phyloP scores from a whole-genome alignment of 2,888 invertebrate genomes.

The Chelonus formosanus region DNA sequence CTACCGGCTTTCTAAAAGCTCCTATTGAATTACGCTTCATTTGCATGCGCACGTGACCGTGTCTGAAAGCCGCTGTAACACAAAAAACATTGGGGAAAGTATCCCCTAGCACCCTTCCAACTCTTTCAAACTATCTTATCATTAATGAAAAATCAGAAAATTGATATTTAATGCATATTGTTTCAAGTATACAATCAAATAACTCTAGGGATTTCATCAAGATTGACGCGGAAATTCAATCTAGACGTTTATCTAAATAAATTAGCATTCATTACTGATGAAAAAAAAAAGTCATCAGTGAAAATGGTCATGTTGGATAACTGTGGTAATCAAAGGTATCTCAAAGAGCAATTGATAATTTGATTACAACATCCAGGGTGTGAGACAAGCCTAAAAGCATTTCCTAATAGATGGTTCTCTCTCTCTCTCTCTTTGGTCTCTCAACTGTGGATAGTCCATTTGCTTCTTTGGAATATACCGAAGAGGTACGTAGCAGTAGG shows the following conservation, averaged over 20 bases:
- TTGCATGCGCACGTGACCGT: conserved; percentile 34
- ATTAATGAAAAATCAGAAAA: neutral
- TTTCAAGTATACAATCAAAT: conserved; percentile 2
- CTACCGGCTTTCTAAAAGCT: conserved; percentile 38
- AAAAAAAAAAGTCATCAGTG: conserved; percentile 17
- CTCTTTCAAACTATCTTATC: neutral
- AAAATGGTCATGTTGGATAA: conserved; percentile 27
- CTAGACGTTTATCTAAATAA: neutral
- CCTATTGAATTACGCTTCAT: conserved; percentile 41
- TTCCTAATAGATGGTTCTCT: conserved; percentile 38
- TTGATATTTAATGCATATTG: conserved; percentile 11
- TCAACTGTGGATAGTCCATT: conserved; percentile 19
- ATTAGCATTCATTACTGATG: neutral
- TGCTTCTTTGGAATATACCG: conserved; percentile 22
- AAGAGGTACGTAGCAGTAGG: conserved; percentile 12
- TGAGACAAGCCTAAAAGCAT: conserved; percentile 44
- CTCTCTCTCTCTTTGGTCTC: conserved; percentile 12
- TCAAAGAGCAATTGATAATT: conserved; percentile 30
- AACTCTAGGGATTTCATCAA: neutral
- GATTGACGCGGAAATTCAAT: neutral
- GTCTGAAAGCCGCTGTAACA: conserved; percentile 11
- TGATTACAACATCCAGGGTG: conserved; percentile 25
- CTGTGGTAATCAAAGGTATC: conserved; percentile 34
- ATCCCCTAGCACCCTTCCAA: neutral
- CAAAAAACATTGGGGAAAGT: conserved; percentile 11